phyloP scores from a whole-genome alignment of 1,140 invertebrate genomes.

The Bathynomus jamesi region DNA sequence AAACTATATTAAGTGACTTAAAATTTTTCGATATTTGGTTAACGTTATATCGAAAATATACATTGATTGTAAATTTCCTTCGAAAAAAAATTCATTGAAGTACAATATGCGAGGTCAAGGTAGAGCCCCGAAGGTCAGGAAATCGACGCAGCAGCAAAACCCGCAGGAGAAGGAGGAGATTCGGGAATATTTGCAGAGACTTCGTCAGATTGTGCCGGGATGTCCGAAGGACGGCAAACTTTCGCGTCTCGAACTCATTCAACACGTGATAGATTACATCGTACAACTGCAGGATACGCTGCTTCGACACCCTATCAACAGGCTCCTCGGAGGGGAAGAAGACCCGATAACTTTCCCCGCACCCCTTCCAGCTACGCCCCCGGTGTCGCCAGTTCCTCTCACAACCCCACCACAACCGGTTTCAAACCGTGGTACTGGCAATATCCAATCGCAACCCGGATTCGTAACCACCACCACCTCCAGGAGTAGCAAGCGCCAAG shows the following conservation, averaged over 20 bases:
- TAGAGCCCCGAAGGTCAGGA: neutral
- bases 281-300: constrained; percentile 65
- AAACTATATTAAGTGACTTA: too few species aligned
- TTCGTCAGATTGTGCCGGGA: constrained; percentile 59
- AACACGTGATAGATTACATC: constrained; percentile 94
- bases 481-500: neutral
- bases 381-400: neutral
- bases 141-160: neutral
- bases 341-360: neutral
- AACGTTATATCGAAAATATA: too few species aligned
- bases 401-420: neutral
- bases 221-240: constrained; percentile 47
- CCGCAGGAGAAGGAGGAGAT: neutral
- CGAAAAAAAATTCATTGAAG: neutral
- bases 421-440: neutral
- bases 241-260: constrained; percentile 87
- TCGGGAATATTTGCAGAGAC: constrained; percentile 11
- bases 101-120: neutral
- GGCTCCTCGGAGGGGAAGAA: neutral
- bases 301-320: neutral
- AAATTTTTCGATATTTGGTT: neutral
- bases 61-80: too few species aligned
- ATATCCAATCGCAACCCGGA: neutral
- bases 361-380: neutral
- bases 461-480: neutral